These are phyloP conservation scores for Gallinago solitaria DNA, from an alignment of 2,797 vertebrate genomes.

Conservation along the genomic window DNA sequence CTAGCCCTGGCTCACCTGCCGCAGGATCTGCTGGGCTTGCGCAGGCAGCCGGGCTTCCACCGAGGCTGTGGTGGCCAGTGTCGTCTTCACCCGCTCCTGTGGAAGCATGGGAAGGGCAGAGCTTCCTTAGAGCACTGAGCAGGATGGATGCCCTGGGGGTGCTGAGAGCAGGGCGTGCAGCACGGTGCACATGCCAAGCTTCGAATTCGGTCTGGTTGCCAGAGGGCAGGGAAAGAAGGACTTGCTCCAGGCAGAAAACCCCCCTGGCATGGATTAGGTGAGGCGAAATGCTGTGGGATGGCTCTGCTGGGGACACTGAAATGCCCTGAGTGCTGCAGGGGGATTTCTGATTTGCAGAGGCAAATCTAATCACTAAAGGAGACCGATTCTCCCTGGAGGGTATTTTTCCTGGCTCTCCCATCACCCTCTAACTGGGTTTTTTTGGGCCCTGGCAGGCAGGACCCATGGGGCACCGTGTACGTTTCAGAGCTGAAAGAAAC, in stretches of 20 bases:
- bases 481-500: background rate
- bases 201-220: rapidly evolving
- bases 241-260: background rate
- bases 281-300: rapidly evolving
- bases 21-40: slow-evolving; percentile 59
- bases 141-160: background rate
- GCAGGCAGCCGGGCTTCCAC: slow-evolving; percentile 57
- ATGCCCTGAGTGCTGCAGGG: background rate
- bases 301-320: background rate
- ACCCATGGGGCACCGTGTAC: rapidly evolving
- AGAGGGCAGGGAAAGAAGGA: background rate
- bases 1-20: slow-evolving; percentile 57
- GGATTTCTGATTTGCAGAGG: background rate
- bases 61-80: background rate
- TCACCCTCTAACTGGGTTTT: background rate
- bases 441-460: background rate
- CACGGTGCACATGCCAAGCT: rapidly evolving
- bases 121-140: background rate
- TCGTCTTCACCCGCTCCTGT: background rate
- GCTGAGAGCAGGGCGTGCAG: background rate
- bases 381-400: rapidly evolving
- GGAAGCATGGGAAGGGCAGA: background rate
- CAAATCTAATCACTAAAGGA: background rate
- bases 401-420: background rate
- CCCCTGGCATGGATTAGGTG: background rate